A percentile compares a stretch with the other conserved stretches of the same genome.
phyloP scores from a whole-genome alignment of 2,113 vertebrate species.

The Podocnemis expansa region DNA sequence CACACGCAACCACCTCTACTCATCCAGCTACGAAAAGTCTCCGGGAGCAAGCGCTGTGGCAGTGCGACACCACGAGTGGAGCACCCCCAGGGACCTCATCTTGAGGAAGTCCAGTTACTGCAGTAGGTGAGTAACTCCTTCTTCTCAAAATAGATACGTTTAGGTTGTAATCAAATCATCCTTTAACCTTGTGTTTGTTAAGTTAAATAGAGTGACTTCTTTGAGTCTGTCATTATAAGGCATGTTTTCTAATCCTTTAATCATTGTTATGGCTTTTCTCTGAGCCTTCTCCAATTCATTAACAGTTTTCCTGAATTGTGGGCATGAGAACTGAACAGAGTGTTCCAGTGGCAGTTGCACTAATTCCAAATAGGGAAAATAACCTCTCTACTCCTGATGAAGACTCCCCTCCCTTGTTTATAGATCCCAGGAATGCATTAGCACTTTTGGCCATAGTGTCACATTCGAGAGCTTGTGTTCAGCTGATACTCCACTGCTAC shows the following conservation, averaged over 20 bases:
- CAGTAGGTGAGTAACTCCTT: too few species aligned
- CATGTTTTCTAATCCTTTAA: background rate
- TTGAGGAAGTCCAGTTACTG: too few species aligned
- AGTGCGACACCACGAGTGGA: too few species aligned
- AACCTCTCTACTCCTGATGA: background rate
- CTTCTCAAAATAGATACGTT: background rate
- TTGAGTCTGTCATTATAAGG: background rate
- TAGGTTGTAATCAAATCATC: background rate
- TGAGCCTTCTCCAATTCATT: background rate
- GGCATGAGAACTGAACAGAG: background rate
- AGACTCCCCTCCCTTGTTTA: background rate
- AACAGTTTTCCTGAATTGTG: background rate
- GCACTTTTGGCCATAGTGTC: background rate
- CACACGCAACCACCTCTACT: too few species aligned
- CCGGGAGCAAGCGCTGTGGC: too few species aligned
- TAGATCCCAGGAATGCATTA: background rate
- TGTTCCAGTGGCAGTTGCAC: background rate
- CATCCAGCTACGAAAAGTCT: too few species aligned
- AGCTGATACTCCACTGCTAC: background rate
- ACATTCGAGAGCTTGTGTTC: background rate
- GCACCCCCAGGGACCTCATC: too few species aligned
- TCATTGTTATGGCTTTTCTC: background rate
- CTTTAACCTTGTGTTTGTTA: background rate
- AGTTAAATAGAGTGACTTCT: background rate
- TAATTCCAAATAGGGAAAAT: background rate